Percentiles rank a stretch among this genome's conserved stretches.
phyloP scores from a whole-genome alignment of 1,140 invertebrate genomes.

The Lysiphlebus fabarum region DNA sequence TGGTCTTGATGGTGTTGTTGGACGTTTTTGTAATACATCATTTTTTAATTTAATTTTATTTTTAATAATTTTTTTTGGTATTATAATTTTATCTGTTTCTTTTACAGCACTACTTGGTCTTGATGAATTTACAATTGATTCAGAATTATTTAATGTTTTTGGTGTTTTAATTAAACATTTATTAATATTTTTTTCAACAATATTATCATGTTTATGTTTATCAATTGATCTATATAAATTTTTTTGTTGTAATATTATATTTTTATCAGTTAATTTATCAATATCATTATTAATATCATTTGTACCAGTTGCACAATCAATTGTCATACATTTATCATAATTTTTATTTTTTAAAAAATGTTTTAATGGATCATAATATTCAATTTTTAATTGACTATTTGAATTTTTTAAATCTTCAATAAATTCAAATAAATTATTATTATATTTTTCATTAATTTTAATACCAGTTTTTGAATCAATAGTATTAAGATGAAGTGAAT shows the following conservation, averaged over 20 bases:
- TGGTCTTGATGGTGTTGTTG: not conserved
- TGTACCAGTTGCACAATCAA: not conserved
- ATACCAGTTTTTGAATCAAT: constrained; percentile 31
- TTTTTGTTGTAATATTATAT: too few species aligned
- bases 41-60: too few species aligned
- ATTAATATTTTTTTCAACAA: too few species aligned
- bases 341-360: constrained; percentile 36
- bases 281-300: constrained; percentile 1
- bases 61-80: too few species aligned
- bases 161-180: too few species aligned
- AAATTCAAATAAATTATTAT: constrained; percentile 36
- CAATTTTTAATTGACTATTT: constrained; percentile 23
- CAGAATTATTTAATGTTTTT: too few species aligned
- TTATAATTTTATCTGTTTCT: too few species aligned
- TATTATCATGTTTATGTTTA: too few species aligned
- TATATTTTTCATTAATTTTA: constrained; percentile 28
- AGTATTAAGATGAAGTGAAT: constrained; percentile 40
- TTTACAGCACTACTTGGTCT: too few species aligned
- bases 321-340: not conserved
- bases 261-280: constrained; percentile 17
- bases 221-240: too few species aligned
- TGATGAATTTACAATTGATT: too few species aligned
- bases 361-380: constrained; percentile 36
- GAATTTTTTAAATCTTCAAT: constrained; percentile 23
- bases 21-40: too few species aligned